Evolutionary conservation across 1,140 invertebrate species (phyloP).

Genomic region (Tribolium madens): DNA sequence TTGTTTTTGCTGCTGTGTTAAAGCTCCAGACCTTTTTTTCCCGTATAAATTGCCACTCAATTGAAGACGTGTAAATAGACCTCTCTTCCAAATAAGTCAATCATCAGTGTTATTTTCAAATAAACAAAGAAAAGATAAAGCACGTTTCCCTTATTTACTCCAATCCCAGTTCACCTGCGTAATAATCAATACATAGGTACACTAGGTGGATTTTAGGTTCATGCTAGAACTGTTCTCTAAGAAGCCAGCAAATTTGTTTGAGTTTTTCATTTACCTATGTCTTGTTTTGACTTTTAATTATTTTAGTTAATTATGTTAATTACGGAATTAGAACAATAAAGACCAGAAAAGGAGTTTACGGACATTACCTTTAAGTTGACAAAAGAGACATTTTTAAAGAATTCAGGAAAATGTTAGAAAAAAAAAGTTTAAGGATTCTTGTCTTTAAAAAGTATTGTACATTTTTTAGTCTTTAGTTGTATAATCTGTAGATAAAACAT

Average conservation of each 20-base stretch:
- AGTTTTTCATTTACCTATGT: not conserved
- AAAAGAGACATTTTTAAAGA: too few relatives aligned
- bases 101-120: not conserved
- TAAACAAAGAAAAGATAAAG: not conserved
- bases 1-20: not conserved
- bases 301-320: too few relatives aligned
- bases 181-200: not conserved
- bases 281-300: too few relatives aligned
- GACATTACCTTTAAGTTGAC: too few relatives aligned
- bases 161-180: not conserved
- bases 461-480: too few relatives aligned
- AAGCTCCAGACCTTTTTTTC: not conserved
- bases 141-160: not conserved
- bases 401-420: too few relatives aligned
- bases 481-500: too few relatives aligned
- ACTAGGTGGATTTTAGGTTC: not conserved
- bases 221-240: not conserved
- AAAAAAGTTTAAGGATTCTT: too few relatives aligned
- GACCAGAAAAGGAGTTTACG: too few relatives aligned
- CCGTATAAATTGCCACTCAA: not conserved
- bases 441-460: too few relatives aligned
- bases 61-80: not conserved
- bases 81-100: not conserved
- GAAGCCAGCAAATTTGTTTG: not conserved
- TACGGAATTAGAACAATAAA: too few relatives aligned